phyloP scores from a whole-genome alignment of 2,113 vertebrate genomes.

The Gila orcuttii region DNA sequence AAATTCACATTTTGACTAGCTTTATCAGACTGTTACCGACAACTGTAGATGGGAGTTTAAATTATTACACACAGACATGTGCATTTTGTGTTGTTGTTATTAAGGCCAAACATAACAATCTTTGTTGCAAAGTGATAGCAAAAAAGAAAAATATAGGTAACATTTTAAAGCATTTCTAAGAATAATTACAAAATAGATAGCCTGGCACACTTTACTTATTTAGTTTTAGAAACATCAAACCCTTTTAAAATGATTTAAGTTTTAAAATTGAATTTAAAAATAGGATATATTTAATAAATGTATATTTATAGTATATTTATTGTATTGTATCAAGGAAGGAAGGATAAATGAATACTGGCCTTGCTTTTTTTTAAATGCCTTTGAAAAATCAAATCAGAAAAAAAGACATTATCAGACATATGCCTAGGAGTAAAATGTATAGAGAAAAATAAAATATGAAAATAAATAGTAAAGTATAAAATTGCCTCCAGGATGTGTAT shows the following conservation, averaged over 20 bases:
- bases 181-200: neutral
- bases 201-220: neutral
- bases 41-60: neutral
- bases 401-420: too few relatives aligned
- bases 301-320: too few relatives aligned
- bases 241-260: neutral
- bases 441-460: too few relatives aligned
- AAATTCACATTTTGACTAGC: neutral
- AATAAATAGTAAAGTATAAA: too few relatives aligned
- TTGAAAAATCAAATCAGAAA: too few relatives aligned
- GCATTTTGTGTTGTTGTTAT: constrained; percentile 10
- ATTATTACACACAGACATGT: neutral
- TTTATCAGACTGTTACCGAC: neutral
- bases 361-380: too few relatives aligned
- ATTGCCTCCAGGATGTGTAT: too few relatives aligned
- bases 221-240: neutral
- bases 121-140: neutral
- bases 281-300: too few relatives aligned
- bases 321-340: too few relatives aligned
- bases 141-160: neutral
- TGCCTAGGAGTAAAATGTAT: too few relatives aligned
- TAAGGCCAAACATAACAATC: neutral
- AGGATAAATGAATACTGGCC: too few relatives aligned
- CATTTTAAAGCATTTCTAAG: neutral
- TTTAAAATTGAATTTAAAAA: too few relatives aligned